phyloP scores from a whole-genome alignment of 2,797 vertebrate genomes.

The Eurystomus glaucurus region DNA sequence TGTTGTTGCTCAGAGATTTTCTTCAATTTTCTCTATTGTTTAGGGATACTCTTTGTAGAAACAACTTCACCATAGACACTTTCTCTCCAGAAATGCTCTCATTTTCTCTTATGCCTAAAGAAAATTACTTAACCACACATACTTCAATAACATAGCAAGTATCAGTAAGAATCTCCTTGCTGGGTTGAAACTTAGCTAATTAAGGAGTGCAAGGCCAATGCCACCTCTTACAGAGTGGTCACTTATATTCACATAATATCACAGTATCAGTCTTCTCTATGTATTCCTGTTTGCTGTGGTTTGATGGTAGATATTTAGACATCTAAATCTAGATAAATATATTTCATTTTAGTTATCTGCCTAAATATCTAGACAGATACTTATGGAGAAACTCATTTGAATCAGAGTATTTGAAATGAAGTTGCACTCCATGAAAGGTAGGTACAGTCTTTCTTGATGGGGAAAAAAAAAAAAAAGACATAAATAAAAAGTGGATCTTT shows the following conservation, averaged over 20 bases:
- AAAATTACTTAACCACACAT: fast-evolving
- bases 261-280: neutral
- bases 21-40: neutral
- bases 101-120: neutral
- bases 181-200: neutral
- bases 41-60: neutral
- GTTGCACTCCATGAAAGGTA: neutral
- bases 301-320: neutral
- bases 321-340: neutral
- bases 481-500: neutral
- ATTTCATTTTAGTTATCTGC: neutral
- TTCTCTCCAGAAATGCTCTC: neutral
- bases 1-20: neutral
- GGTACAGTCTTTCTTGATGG: neutral
- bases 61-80: neutral
- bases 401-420: neutral
- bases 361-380: neutral
- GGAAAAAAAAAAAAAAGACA: neutral
- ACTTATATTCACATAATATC: neutral
- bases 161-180: neutral
- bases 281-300: neutral
- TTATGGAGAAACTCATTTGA: neutral
- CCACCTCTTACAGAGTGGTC: neutral
- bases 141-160: neutral
- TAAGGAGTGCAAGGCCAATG: neutral